These are phyloP conservation scores for Idris sp. DNA, from an alignment of 1,140 invertebrate genomes.

Conservation along the genomic window DNA sequence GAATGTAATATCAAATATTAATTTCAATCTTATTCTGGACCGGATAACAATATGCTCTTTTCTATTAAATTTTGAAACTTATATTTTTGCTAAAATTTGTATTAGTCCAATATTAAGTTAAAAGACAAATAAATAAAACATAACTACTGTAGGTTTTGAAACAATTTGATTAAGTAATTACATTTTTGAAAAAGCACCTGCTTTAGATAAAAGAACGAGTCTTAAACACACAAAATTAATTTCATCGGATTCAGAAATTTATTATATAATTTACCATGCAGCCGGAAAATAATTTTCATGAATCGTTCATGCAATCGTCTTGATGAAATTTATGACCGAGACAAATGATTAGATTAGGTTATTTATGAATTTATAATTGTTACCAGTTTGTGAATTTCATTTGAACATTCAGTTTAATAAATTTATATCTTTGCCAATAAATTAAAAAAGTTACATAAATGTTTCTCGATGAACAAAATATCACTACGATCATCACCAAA, in stretches of 20 bases:
- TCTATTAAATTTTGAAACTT: background rate
- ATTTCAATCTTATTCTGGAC: conserved; percentile 10
- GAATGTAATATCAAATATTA: conserved; percentile 18
- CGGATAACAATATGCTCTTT: background rate
- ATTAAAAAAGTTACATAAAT: too few relatives aligned
- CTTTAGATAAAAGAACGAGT: conserved; percentile 26
- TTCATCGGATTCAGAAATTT: conserved; percentile 27
- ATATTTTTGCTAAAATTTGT: background rate
- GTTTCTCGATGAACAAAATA: too few relatives aligned
- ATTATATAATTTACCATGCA: conserved; percentile 43
- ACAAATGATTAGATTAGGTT: conserved; percentile 28
- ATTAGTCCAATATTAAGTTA: conserved; percentile 1
- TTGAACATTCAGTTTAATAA: too few relatives aligned
- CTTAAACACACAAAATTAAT: conserved; percentile 34
- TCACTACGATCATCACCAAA: too few relatives aligned
- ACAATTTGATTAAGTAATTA: background rate
- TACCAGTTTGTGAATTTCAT: conserved; percentile 10
- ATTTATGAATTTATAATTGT: conserved; percentile 30
- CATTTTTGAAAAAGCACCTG: conserved; percentile 1
- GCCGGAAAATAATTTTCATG: conserved; percentile 44
- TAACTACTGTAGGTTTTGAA: conserved; percentile 6
- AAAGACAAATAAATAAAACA: background rate
- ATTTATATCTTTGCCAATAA: too few relatives aligned
- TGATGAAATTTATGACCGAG: conserved; percentile 23
- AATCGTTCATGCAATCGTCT: conserved; percentile 12